These are phyloP conservation scores for Bombus waltoni DNA, from an alignment of 1,140 invertebrate genomes.

Conservation along the genomic window DNA sequence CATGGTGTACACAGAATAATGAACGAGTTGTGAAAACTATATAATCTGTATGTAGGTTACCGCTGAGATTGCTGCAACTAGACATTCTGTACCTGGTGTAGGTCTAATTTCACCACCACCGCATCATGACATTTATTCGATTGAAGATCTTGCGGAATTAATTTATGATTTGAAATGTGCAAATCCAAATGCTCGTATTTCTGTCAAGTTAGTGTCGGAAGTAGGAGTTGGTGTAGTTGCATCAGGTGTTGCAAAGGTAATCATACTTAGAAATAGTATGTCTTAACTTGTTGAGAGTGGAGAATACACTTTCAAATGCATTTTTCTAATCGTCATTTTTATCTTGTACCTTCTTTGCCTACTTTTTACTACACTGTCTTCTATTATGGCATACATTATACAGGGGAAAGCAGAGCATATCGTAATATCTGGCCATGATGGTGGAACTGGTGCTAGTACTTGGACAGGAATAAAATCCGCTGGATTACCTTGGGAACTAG, in stretches of 20 bases:
- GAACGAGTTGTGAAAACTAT: not conserved
- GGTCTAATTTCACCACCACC: constrained; percentile 99
- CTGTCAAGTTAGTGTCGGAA: constrained; percentile 99
- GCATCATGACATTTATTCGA: constrained; percentile 99
- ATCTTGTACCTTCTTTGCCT: not conserved
- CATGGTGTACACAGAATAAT: not conserved
- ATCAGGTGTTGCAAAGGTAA: constrained; percentile 97
- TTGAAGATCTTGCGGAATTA: constrained; percentile 98
- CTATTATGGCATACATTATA: not conserved
- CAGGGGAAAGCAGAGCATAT: constrained; percentile 98
- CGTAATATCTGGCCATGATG: constrained; percentile 99
- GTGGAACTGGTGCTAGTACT: constrained; percentile 98
- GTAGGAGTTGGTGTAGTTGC: constrained; percentile 99
- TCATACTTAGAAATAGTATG: not conserved
- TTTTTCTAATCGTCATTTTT: not conserved
- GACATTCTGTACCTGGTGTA: constrained; percentile 98
- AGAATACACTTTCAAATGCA: not conserved
- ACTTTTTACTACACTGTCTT: not conserved
- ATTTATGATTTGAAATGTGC: constrained; percentile 99
- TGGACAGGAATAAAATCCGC: constrained; percentile 99
- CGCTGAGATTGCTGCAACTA: constrained; percentile 96
- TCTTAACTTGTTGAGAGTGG: too few species aligned
- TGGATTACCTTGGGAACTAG: constrained; percentile 98
- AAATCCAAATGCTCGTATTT: constrained; percentile 97
- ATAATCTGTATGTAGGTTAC: constrained; percentile 86